Percentiles rank a stretch among this genome's conserved stretches.
These are phyloP conservation scores for Hippocampus kuda DNA, from an alignment of 2,797 vertebrate genomes.

Conservation along the genomic window DNA sequence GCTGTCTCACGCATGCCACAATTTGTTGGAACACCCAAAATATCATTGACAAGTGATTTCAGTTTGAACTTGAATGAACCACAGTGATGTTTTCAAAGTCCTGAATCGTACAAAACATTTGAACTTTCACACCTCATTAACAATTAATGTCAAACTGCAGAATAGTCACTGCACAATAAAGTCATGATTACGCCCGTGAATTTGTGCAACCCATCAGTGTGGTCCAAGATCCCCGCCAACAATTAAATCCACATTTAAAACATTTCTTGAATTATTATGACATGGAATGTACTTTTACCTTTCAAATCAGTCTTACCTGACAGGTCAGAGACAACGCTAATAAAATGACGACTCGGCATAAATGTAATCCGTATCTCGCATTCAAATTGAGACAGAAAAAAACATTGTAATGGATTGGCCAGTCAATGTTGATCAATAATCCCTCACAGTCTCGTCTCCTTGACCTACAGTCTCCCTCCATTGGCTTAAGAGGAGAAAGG, in stretches of 20 bases:
- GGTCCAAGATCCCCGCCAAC: neutral
- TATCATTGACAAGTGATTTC: conserved; percentile 25
- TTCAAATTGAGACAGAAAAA: neutral
- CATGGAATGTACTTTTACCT: neutral
- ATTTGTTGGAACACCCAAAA: conserved; percentile 16
- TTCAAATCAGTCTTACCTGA: conserved; percentile 5
- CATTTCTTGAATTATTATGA: neutral
- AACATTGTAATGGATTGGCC: neutral
- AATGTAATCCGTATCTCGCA: neutral
- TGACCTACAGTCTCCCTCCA: neutral
- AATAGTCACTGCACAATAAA: neutral
- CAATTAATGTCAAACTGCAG: neutral
- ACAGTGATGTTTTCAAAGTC: neutral
- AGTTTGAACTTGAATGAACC: conserved; percentile 4
- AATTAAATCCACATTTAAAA: neutral
- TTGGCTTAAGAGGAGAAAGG: neutral
- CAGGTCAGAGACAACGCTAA: neutral
- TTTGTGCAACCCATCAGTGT: conserved; percentile 14
- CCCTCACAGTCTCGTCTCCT: neutral
- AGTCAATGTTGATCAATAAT: neutral
- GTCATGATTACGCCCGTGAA: neutral
- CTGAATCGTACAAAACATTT: neutral
- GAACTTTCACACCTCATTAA: neutral
- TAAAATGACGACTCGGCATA: neutral
- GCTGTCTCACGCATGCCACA: conserved; percentile 42